These are phyloP conservation scores for Andinoacara biseriatus DNA, from an alignment of 2,113 vertebrate species.

Conservation along the genomic window DNA sequence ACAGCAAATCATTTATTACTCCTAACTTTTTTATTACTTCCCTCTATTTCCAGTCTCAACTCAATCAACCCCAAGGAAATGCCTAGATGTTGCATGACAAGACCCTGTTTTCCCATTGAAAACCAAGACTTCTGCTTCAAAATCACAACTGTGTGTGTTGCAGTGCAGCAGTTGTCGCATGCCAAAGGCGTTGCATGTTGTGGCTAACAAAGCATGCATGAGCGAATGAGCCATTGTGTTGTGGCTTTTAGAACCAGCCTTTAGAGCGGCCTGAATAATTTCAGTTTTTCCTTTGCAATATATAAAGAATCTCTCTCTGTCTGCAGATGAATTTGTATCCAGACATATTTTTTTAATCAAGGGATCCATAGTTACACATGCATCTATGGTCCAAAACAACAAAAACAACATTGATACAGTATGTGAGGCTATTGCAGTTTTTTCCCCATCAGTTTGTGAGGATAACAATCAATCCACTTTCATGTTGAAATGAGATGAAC, in stretches of 20 bases:
- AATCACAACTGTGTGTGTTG: background rate
- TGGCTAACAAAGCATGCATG: constrained; percentile 45
- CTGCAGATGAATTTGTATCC: background rate
- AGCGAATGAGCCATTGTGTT: constrained; percentile 35
- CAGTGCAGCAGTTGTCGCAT: constrained; percentile 13
- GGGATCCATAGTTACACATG: background rate
- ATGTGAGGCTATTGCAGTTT: background rate
- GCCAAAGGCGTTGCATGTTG: constrained; percentile 51
- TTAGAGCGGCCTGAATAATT: constrained; percentile 17
- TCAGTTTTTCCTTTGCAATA: background rate
- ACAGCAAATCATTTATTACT: background rate
- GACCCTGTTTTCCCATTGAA: background rate
- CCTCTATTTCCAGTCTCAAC: background rate
- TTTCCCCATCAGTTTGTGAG: background rate
- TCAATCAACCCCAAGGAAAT: background rate
- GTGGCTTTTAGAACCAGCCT: constrained; percentile 43
- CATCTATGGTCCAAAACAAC: background rate
- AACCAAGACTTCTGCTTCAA: background rate
- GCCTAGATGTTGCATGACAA: background rate
- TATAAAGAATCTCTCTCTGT: background rate
- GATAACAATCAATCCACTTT: background rate
- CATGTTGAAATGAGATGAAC: background rate
- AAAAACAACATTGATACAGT: background rate
- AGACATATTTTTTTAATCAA: background rate
- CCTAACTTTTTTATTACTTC: background rate